Evolutionary conservation across 2,888 invertebrate species (phyloP).

Genomic region (Endomychus coccineus): DNA sequence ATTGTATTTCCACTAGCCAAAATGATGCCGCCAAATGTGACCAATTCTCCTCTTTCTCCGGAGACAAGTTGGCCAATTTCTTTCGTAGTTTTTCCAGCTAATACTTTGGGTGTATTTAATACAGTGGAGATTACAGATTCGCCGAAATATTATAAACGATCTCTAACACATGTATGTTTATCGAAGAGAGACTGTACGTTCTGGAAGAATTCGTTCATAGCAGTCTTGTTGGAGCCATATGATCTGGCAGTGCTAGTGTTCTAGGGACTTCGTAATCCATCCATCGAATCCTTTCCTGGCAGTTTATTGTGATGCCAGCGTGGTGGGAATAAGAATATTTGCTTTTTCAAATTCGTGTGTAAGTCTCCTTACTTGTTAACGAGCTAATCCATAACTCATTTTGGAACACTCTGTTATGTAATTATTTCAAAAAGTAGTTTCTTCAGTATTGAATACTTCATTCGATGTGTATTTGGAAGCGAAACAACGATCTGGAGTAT

Average conservation of each 20-base stretch:
- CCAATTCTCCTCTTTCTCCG: slow-evolving; percentile 11
- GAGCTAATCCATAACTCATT: slow-evolving; percentile 26
- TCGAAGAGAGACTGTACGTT: slow-evolving; percentile 14
- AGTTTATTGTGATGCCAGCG: too few relatives aligned
- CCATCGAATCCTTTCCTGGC: too few relatives aligned
- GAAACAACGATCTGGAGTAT: slow-evolving; percentile 6
- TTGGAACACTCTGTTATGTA: slow-evolving; percentile 23
- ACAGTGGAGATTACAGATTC: slow-evolving; percentile 29
- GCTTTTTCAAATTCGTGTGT: too few relatives aligned
- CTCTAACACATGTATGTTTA: slow-evolving; percentile 16
- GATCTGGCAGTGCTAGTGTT: slow-evolving; percentile 25
- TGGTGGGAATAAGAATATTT: too few relatives aligned
- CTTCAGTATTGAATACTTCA: slow-evolving; percentile 22
- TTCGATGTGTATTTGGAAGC: slow-evolving; percentile 15
- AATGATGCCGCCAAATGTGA: slow-evolving; percentile 22
- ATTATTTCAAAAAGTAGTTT: slow-evolving; percentile 18
- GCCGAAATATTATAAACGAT: slow-evolving; percentile 24
- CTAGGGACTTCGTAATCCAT: slow-evolving; percentile 26
- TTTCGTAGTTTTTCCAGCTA: slow-evolving; percentile 21
- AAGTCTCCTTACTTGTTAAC: slow-evolving; percentile 14
- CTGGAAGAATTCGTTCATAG: slow-evolving; percentile 24
- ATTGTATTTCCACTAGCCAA: slow-evolving; percentile 19
- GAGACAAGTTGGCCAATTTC: slow-evolving; percentile 16
- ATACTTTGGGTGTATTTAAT: slow-evolving; percentile 22
- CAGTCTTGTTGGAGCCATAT: slow-evolving; percentile 26